Percentiles rank a stretch among this genome's conserved stretches.
phyloP scores from a whole-genome alignment of 2,113 vertebrate genomes.

The Ursus arctos region DNA sequence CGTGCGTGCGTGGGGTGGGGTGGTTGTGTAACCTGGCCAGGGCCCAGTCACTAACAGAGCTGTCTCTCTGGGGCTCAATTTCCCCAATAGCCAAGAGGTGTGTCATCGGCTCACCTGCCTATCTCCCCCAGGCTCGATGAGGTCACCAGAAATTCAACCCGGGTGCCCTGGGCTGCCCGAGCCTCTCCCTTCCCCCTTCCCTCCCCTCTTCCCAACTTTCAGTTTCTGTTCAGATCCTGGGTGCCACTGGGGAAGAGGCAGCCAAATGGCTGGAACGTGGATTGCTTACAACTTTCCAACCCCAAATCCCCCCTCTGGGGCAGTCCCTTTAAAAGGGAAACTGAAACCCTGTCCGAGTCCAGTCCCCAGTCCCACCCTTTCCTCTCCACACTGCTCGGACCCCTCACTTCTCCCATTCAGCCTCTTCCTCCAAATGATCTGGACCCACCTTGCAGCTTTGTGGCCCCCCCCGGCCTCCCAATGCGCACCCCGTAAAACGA shows the following conservation, averaged over 20 bases:
- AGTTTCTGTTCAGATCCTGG: constrained; percentile 60
- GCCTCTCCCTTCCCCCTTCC: not conserved
- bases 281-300: constrained; percentile 82
- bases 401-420: not conserved
- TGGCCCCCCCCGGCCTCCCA: not conserved
- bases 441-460: not conserved
- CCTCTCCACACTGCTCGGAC: not conserved
- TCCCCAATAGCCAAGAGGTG: not conserved
- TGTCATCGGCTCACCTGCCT: not conserved
- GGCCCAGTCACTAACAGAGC: not conserved
- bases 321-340: constrained; percentile 83
- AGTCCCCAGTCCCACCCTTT: not conserved
- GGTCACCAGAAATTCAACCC: constrained; percentile 77
- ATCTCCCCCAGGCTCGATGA: constrained; percentile 59
- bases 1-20: not conserved
- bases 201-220: not conserved
- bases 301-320: constrained; percentile 79
- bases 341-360: constrained; percentile 22
- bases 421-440: not conserved
- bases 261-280: not conserved
- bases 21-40: not conserved
- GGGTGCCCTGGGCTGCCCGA: not conserved
- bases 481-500: not conserved
- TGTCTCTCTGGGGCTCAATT: not conserved
- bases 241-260: constrained; percentile 40